Conservation (phyloP, 2,797 vertebrate genomes). For the Argentina silus region DNA sequence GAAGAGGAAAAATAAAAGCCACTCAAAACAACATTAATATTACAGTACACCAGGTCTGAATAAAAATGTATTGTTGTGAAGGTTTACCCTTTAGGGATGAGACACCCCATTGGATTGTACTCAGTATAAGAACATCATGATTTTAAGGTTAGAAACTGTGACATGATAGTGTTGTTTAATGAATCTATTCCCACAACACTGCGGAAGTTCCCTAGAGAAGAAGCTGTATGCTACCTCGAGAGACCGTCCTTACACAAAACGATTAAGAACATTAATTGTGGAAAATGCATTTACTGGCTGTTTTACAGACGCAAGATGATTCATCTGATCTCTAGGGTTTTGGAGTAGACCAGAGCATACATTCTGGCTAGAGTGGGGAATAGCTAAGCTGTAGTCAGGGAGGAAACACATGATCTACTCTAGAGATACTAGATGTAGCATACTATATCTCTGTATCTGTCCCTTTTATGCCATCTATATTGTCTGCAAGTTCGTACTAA, state of each 20-base stretch:
- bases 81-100: neutral
- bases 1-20: neutral
- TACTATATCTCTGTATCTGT: conserved; percentile 21
- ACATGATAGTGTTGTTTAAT: neutral
- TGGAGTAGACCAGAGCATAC: conserved; percentile 6
- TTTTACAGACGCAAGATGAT: neutral
- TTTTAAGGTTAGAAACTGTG: neutral
- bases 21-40: neutral
- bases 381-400: neutral
- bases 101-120: neutral
- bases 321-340: conserved; percentile 7
- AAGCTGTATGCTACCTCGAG: conserved; percentile 3
- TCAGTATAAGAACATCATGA: neutral
- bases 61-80: neutral
- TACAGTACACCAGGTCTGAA: neutral
- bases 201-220: conserved; percentile 1
- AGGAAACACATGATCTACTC: neutral
- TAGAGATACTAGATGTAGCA: no score
- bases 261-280: conserved; percentile 13
- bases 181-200: neutral
- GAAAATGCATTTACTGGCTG: conserved; percentile 5
- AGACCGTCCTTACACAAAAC: neutral
- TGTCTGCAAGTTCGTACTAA: conserved; percentile 51
- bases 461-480: conserved; percentile 48
- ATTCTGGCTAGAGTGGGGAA: conserved; percentile 1